Evolutionary conservation across 2,797 vertebrate genomes (phyloP).

Genomic region (Thalassophryne amazonica): DNA sequence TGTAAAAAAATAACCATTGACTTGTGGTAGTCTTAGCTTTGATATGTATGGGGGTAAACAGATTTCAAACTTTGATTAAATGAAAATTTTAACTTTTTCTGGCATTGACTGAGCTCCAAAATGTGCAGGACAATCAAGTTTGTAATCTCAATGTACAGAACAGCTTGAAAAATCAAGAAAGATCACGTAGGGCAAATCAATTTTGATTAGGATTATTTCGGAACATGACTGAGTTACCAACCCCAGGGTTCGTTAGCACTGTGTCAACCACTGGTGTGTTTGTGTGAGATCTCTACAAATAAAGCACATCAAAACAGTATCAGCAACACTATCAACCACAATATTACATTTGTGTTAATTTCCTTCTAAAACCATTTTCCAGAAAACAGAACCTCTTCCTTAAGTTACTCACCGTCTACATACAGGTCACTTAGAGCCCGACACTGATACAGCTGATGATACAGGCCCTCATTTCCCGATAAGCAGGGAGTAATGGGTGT

Average conservation of each 20-base stretch:
- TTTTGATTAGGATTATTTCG: not conserved
- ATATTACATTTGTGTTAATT: not conserved
- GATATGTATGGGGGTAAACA: too few relatives aligned
- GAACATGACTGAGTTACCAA: conserved; percentile 17
- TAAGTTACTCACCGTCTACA: too few relatives aligned
- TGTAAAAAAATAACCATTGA: too few relatives aligned
- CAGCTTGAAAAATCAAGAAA: not conserved
- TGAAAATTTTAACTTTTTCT: too few relatives aligned
- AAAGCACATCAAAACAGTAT: conserved; percentile 11
- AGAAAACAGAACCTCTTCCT: not conserved
- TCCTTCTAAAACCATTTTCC: not conserved
- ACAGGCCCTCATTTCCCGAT: too few relatives aligned
- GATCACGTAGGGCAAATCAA: rapidly evolving
- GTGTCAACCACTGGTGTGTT: rapidly evolving
- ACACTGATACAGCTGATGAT: too few relatives aligned
- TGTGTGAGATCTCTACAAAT: conserved; percentile 19
- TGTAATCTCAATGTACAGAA: not conserved
- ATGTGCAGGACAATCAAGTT: not conserved
- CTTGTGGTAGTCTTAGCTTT: too few relatives aligned
- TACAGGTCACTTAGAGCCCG: too few relatives aligned
- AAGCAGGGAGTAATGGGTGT: too few relatives aligned
- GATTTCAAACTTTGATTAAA: too few relatives aligned
- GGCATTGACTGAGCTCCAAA: too few relatives aligned
- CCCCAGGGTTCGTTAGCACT: conserved; percentile 2
- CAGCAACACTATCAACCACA: not conserved